Percentiles rank a stretch among this genome's conserved stretches.
Conservation (phyloP, 2,888 invertebrate species). For the Nysson spinosus region DNA sequence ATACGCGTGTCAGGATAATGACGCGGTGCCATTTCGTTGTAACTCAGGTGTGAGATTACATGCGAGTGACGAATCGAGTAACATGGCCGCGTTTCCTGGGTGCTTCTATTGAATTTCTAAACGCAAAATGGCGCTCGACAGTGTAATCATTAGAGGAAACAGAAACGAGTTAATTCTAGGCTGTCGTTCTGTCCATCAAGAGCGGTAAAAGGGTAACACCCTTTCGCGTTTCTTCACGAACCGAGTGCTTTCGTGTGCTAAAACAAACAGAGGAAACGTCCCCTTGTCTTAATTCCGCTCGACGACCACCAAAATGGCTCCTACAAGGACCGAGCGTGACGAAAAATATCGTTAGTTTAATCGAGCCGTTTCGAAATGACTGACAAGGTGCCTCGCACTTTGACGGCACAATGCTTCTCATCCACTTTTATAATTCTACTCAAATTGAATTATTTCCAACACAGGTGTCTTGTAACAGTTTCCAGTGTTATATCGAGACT, state of each 20-base stretch:
- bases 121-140: conserved; percentile 56
- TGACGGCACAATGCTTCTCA: neutral
- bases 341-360: neutral
- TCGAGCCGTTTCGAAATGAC: neutral
- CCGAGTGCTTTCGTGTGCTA: conserved; percentile 26
- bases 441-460: too few relatives aligned
- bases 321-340: neutral
- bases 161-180: conserved; percentile 67
- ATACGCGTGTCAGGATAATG: conserved; percentile 61
- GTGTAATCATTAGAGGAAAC: conserved; percentile 39
- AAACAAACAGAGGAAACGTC: conserved; percentile 52
- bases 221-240: conserved; percentile 8
- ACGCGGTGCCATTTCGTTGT: conserved; percentile 30
- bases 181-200: conserved; percentile 65
- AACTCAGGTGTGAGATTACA: conserved; percentile 13
- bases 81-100: conserved; percentile 62
- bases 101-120: conserved; percentile 65
- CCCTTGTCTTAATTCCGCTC: neutral
- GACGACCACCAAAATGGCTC: conserved; percentile 14
- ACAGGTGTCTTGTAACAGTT: too few relatives aligned
- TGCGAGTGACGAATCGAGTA: conserved; percentile 33
- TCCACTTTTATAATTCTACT: too few relatives aligned
- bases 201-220: conserved; percentile 55
- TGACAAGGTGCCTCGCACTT: neutral
- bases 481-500: too few relatives aligned